These are phyloP conservation scores for Chelon auratus DNA, from an alignment of 2,797 vertebrate genomes.

Conservation along the genomic window DNA sequence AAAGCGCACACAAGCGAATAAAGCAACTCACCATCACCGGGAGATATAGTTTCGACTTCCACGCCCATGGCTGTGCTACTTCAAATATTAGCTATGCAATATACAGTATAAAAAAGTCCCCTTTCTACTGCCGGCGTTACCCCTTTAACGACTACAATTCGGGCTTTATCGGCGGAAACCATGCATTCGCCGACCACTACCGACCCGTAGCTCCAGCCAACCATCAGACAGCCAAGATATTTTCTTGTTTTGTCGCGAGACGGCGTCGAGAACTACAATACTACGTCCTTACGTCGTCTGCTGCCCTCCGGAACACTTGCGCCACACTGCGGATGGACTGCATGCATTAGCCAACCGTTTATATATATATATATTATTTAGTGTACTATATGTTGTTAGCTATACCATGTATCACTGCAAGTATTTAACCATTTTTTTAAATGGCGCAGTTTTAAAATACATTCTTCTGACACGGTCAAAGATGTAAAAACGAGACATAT, in stretches of 20 bases:
- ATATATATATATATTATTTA: no score
- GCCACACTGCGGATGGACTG: neutral
- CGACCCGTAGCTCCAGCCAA: conserved; percentile 40
- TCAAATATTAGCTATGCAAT: conserved; percentile 40
- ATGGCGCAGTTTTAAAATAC: neutral
- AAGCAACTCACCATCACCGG: conserved; percentile 91
- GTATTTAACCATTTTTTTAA: neutral
- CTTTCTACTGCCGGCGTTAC: conserved; percentile 7
- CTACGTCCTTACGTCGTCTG: conserved; percentile 33
- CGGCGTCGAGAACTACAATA: conserved; percentile 41
- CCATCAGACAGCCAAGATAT: conserved; percentile 42
- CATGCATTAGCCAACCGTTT: no score
- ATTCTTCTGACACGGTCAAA: neutral
- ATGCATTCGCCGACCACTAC: conserved; percentile 57
- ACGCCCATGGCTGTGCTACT: conserved; percentile 89
- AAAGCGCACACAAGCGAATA: conserved; percentile 36
- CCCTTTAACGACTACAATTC: conserved; percentile 44
- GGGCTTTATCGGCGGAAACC: conserved; percentile 48
- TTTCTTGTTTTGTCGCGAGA: conserved; percentile 5
- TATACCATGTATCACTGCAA: neutral
- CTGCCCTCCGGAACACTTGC: rapidly evolving
- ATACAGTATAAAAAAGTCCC: conserved; percentile 43
- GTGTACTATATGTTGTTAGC: no score
- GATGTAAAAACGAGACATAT: rapidly evolving
- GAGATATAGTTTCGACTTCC: conserved; percentile 95